Percentiles rank a stretch among this genome's conserved stretches.
Evolutionary conservation across 2,113 vertebrate species (phyloP).

Genomic region (Stomatorhinus ivindoensis): DNA sequence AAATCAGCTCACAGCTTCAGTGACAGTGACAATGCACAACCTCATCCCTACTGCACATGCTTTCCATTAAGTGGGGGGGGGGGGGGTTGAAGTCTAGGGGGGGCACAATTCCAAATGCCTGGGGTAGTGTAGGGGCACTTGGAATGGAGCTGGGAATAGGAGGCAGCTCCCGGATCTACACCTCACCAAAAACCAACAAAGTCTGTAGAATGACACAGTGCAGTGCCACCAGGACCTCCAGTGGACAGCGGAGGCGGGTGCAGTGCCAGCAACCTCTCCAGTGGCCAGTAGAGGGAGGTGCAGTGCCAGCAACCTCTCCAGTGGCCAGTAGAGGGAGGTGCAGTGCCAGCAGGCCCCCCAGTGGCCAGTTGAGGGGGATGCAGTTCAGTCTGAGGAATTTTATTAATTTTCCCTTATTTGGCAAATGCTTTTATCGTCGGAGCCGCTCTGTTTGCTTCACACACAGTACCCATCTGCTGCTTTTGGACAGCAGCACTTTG

Average conservation of each 20-base stretch:
- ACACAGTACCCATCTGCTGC: background rate
- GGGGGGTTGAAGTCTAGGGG: background rate
- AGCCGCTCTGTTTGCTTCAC: background rate
- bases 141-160: background rate
- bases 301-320: no score
- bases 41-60: conserved; percentile 42
- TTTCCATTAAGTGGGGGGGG: conserved; percentile 40
- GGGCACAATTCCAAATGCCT: conserved; percentile 31
- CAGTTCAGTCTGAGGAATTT: background rate
- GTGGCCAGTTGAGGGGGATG: background rate
- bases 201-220: background rate
- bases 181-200: background rate
- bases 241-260: no score
- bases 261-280: no score
- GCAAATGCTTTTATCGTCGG: background rate
- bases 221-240: no score
- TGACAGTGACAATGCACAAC: conserved; percentile 35
- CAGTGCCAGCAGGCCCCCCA: no score
- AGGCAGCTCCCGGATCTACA: background rate
- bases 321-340: no score
- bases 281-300: no score
- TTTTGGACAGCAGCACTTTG: background rate
- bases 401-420: background rate
- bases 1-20: conserved; percentile 18
- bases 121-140: conserved; percentile 9